Percentiles rank a stretch among this genome's conserved stretches.
Evolutionary conservation across 2,888 invertebrate genomes (phyloP).

Genomic region (Eueremaeus valkanovi): DNA sequence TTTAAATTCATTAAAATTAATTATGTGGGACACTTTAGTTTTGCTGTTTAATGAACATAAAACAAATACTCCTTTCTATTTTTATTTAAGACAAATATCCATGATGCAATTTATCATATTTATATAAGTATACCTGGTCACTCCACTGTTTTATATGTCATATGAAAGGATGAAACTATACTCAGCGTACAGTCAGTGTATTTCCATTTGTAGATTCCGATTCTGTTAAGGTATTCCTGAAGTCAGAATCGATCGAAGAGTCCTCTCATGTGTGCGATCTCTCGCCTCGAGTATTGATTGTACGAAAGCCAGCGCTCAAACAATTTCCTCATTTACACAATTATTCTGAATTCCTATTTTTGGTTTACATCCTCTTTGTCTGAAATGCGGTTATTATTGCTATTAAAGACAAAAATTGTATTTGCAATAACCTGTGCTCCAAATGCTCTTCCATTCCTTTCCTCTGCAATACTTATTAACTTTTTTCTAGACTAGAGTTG

Average conservation of each 20-base stretch:
- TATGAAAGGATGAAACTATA: not conserved
- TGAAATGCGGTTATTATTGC: not conserved
- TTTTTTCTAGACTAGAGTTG: too few species aligned
- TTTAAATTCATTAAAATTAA: too few species aligned
- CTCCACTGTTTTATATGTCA: slow-evolving; percentile 2
- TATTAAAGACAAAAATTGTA: too few species aligned
- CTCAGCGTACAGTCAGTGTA: not conserved
- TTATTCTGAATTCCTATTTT: not conserved
- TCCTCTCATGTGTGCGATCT: not conserved
- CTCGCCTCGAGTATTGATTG: not conserved
- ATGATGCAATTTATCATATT: too few species aligned
- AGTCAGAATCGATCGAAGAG: not conserved
- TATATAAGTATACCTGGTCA: too few species aligned
- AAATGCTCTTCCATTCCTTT: too few species aligned
- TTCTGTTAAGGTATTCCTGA: not conserved
- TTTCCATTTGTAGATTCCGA: not conserved
- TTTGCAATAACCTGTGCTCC: too few species aligned
- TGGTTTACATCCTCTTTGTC: not conserved
- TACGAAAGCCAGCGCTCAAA: not conserved
- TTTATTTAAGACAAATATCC: too few species aligned
- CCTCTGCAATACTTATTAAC: too few species aligned
- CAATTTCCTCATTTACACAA: not conserved
- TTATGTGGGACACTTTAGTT: too few species aligned
- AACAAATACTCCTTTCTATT: too few species aligned
- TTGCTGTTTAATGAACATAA: too few species aligned